These are phyloP conservation scores for Xanthia icteritia DNA, from an alignment of 2,888 invertebrate genomes.

Conservation along the genomic window DNA sequence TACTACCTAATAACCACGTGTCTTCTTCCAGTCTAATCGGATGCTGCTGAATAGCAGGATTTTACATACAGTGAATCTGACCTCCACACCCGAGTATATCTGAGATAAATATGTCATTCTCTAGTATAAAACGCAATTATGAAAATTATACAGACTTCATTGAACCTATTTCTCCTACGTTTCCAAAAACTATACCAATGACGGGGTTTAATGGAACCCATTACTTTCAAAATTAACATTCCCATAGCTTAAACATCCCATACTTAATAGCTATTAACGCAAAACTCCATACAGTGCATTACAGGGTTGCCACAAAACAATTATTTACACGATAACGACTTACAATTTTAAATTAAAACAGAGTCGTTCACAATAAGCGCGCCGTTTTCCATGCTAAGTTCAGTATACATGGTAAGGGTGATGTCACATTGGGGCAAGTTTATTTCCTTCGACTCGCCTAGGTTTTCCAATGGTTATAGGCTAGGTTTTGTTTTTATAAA, in stretches of 20 bases:
- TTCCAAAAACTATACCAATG: neutral
- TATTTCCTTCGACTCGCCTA: neutral
- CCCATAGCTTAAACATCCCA: slow-evolving; percentile 16
- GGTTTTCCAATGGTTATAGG: neutral
- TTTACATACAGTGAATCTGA: too few species aligned
- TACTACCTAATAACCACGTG: neutral
- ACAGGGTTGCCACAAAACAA: slow-evolving; percentile 54
- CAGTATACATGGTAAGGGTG: slow-evolving; percentile 34
- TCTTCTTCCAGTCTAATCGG: too few species aligned
- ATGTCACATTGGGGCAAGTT: neutral
- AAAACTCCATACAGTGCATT: slow-evolving; percentile 44
- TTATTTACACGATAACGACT: slow-evolving; percentile 62
- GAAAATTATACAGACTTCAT: neutral
- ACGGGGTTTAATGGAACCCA: neutral
- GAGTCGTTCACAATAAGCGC: slow-evolving; percentile 57
- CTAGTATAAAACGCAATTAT: neutral
- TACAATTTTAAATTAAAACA: slow-evolving; percentile 69
- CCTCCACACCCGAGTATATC: neutral
- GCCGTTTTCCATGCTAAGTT: slow-evolving; percentile 57
- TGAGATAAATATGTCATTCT: neutral
- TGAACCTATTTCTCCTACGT: neutral
- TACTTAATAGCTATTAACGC: slow-evolving; percentile 40
- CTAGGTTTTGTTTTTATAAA: neutral
- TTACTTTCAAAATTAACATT: slow-evolving; percentile 24
- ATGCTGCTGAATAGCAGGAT: too few species aligned